Conservation (phyloP, 2,797 vertebrate genomes). For the Falco rusticolus region DNA sequence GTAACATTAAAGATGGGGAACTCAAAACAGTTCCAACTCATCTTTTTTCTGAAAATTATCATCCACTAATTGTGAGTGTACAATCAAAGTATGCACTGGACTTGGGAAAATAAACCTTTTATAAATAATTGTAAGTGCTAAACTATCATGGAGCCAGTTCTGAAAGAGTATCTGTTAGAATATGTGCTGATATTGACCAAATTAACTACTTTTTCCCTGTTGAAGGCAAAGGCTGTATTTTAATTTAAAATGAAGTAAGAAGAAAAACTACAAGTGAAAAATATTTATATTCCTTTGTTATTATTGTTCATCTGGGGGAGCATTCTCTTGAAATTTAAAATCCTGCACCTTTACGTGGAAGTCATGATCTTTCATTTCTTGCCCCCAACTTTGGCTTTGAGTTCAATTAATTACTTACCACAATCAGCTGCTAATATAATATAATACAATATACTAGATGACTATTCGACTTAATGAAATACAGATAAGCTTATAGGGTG, state of each 20-base stretch:
- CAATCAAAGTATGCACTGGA: background rate
- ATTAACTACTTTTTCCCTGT: background rate
- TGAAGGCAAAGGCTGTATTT: background rate
- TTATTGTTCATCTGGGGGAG: background rate
- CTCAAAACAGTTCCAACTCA: background rate
- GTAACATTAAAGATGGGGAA: background rate
- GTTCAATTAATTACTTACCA: background rate
- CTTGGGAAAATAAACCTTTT: background rate
- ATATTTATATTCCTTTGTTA: background rate
- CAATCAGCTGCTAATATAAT: background rate
- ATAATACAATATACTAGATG: background rate
- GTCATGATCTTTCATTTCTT: background rate
- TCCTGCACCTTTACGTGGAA: background rate
- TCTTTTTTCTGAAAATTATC: background rate
- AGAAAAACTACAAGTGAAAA: background rate
- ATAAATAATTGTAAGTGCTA: background rate
- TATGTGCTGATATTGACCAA: background rate
- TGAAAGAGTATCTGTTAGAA: background rate
- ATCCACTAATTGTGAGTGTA: background rate
- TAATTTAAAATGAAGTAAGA: background rate
- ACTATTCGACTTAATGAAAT: background rate
- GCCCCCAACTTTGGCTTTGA: background rate
- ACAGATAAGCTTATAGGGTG: background rate
- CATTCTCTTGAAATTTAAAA: background rate
- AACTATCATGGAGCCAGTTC: background rate